Base-by-base conservation (phyloP, 1,140 invertebrate genomes). In the Lysiphlebus fabarum region DNA sequence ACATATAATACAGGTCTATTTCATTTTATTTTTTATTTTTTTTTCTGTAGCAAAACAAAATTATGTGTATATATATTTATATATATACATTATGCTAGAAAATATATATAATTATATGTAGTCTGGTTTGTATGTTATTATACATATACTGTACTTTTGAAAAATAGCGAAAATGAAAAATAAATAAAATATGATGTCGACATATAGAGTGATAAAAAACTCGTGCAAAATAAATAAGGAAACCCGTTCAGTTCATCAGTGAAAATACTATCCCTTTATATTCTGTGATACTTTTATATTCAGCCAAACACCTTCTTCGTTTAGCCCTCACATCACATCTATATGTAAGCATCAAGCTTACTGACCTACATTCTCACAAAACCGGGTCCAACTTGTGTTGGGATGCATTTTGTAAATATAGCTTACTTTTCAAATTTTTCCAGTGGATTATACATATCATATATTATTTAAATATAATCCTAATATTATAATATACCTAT, bases 351-450 rank as follows among this genome's bases (percentile, higher is more conserved):
- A 26, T 26, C 65, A 70, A 67, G 67, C 71, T 78, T 68, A 78
- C 76, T 78, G 75, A 78, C 76, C 76, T 79, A 78, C 76, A 78
- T 79, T 77, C 72, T 64, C 50, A 56, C 6, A 64, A 69, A 74
- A 78, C 72, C 74, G 71, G 75, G 74, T 78, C 12, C 49, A 37
- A 9, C 26, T 6, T 51, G 14, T 5, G 9, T 6, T 51, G 14
- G n/a, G 9, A 37, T 7, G 9, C 36, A 38, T 37, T 37, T 51
- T 4, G 68, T n/a, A n/a, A n/a, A n/a, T n/a, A n/a, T n/a, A n/a
- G n/a, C n/a, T n/a, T n/a, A n/a, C n/a, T n/a, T n/a, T n/a, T n/a
- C n/a, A n/a, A n/a, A n/a, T n/a, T n/a, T n/a, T n/a, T n/a, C n/a
- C n/a, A n/a, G n/a, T n/a, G n/a, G n/a, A n/a, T n/a, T n/a, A n/a